phyloP scores from a whole-genome alignment of 2,113 vertebrate genomes.

The Strix aluco region DNA sequence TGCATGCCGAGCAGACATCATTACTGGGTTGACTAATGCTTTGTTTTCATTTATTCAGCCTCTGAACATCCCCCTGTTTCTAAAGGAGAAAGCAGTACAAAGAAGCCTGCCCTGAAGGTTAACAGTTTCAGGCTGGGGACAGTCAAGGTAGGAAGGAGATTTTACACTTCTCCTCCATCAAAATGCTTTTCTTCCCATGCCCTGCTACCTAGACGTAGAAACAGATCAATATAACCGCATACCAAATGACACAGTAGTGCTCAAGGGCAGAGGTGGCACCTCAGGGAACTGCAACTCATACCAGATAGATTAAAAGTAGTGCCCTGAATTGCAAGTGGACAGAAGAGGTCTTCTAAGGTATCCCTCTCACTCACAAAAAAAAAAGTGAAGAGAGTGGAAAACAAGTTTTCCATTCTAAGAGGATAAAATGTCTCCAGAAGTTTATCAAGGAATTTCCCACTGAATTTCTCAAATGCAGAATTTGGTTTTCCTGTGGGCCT shows the following conservation, averaged over 20 bases:
- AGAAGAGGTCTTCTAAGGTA: not conserved
- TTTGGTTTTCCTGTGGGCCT: not conserved
- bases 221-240: accelerated
- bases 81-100: not conserved
- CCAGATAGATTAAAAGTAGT: not conserved
- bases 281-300: not conserved
- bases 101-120: not conserved
- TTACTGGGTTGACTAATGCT: not conserved
- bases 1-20: not conserved
- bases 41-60: not conserved
- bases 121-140: not conserved
- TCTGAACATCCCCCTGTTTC: not conserved
- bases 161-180: not conserved
- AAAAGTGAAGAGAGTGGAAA: not conserved
- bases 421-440: not conserved
- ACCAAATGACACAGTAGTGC: not conserved
- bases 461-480: not conserved
- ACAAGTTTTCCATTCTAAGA: not conserved
- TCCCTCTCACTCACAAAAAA: not conserved
- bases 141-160: not conserved
- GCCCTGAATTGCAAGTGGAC: not conserved
- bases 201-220: not conserved
- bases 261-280: not conserved
- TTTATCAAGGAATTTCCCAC: not conserved
- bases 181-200: not conserved